Evolutionary conservation across 1,140 invertebrate species (phyloP), one percentile per base, ranked within the genome.

Genomic region (Heliothis virescens): DNA sequence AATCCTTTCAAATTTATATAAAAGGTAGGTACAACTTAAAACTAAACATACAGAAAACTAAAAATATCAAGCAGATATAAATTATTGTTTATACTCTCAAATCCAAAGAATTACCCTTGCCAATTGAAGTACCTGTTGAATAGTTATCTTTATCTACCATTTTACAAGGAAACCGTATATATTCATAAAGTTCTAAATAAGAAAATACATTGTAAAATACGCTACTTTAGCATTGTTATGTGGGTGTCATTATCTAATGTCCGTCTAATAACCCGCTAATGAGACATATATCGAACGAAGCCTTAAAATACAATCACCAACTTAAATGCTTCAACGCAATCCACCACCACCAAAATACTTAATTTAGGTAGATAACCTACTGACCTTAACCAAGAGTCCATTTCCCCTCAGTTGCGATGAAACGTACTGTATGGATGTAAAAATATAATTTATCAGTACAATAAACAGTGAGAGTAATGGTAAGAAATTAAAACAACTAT

Each of bases 361-460:
- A 80, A 85, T 67, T 50, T 41, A 41, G 57, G 83, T 50, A 60
- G 63, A 83, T 79, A 67, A 76, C 71, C 80, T 85, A 92, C 90
- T 91, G 84, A 92, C 90, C 90, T 91, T 90, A 85, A 71, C 86
- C 86, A 87, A 88, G 65, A 63, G 59, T 63, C 77, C 81, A 65
- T 63, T 87, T 87, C 76, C 87, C 80, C 85, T 86, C 87, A 90
- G 83, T 86, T 71, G 83, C 79, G 84, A 76, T 87, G 87, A 83
- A 86, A 80, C 80, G 89, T 82, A 88, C 88, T 88, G 90, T 86
- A 85, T 83, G 59, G 60, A 76, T 76, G 48, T 62, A 63, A 73
- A 85, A 88, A 80, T 34, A 80, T 79, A 29, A 63, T 76, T 76
- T 26, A 65, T 76, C 47, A 76, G 48, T 53, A 75, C 59, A 21